Base-by-base conservation (phyloP, 1,140 invertebrate genomes). In the Aphelenchoides besseyi region DNA sequence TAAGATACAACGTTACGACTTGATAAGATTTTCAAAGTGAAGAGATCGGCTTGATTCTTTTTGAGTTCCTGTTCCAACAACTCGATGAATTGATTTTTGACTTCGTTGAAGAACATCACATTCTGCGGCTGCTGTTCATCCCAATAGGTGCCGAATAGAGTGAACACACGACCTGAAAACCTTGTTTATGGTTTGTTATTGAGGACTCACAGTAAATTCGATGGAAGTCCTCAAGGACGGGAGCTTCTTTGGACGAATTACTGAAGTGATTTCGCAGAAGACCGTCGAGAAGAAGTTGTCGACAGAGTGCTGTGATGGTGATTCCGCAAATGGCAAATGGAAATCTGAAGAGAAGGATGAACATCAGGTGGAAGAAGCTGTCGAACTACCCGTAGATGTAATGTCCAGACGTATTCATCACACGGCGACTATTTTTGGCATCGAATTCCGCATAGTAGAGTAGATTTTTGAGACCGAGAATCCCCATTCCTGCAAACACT, bases 401-500 rank as follows among this genome's bases (percentile, higher is more conserved):
- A 88, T 97, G 94, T 73, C 90, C 88, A 0, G 94, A 95, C 82
- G 94, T 92, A 3, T 90, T 90, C 0, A 97, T 85, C 1, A 95
- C 90, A 84, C 93, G 91, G 41, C 88, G 89, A 16, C 93, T 92
- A 12, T 90, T 89, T 73, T 88, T 88, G 12, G 89, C 89, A 85
- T 95, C 93, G 78, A 91, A 90, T 68, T 88, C 88, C 54, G 91
- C 91, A 87, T 97, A 95, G 85, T 86, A 96, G 79, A 95, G 82
- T 1, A 98, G 86, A 86, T 97, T 95, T 79, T 96, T 91, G 28
- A 98, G 85, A 2, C 94, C 93, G 16, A 98, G 87, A n/a, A 96
- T 85, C 68, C 95, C 95, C 94, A 97, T 97, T 69, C 95, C 95
- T 57, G 95, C 89, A 82, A 98, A n/a, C n/a, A n/a, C n/a, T n/a